phyloP scores from a whole-genome alignment of 2,797 vertebrate species.

The Arctocebus calabarensis region DNA sequence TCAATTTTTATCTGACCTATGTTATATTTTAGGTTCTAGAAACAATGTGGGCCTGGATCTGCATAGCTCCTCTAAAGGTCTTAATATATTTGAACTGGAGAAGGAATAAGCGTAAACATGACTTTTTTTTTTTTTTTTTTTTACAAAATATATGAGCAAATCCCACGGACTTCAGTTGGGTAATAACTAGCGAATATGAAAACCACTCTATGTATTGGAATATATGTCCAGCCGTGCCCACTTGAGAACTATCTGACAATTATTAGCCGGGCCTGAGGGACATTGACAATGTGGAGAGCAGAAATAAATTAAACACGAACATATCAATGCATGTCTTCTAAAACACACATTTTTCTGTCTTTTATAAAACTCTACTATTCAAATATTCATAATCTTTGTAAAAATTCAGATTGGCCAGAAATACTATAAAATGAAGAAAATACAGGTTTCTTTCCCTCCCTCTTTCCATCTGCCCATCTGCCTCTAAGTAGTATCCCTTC shows the following conservation, averaged over 20 bases:
- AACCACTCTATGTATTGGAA: not conserved
- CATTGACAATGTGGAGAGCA: not conserved
- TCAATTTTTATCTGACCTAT: not conserved
- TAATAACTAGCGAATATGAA: not conserved
- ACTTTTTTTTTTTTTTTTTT: not conserved
- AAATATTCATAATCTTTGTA: not conserved
- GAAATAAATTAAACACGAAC: not conserved
- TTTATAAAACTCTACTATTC: not conserved
- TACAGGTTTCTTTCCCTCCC: not conserved
- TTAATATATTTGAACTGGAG: conserved; percentile 5
- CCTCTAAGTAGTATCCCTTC: not conserved
- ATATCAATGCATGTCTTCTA: not conserved
- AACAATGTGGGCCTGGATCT: not conserved
- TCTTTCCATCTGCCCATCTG: not conserved
- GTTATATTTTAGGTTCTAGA: not conserved
- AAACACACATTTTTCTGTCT: not conserved
- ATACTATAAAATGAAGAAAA: conserved; percentile 9
- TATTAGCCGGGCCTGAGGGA: not conserved
- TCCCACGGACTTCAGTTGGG: not conserved
- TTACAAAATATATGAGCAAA: not conserved
- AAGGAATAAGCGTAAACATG: conserved; percentile 6
- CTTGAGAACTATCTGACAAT: not conserved
- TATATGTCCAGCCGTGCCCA: not conserved
- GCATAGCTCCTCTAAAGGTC: not conserved
- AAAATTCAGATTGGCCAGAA: conserved; percentile 20